Evolutionary conservation across 1,140 invertebrate genomes (phyloP).

Genomic region (Drosophila littoralis): DNA sequence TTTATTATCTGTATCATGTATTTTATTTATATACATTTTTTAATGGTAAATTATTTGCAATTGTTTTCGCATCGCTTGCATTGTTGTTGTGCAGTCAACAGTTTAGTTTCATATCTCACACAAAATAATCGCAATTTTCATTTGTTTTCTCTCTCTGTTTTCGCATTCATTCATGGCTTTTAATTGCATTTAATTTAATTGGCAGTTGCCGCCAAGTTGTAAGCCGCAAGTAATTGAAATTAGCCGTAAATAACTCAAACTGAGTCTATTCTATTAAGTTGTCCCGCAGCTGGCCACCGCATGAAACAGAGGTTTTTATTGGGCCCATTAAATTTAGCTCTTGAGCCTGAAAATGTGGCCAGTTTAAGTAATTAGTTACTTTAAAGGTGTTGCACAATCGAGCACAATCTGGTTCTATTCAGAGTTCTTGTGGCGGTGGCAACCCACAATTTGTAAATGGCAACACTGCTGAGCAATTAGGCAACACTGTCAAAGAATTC

Average conservation of each 20-base stretch:
- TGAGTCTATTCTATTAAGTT: slow-evolving; percentile 11
- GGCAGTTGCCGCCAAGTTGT: slow-evolving; percentile 16
- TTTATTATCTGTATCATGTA: neutral
- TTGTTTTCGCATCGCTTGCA: slow-evolving; percentile 30
- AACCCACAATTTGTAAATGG: too few species aligned
- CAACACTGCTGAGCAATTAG: neutral
- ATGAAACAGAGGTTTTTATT: neutral
- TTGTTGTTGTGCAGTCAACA: slow-evolving; percentile 38
- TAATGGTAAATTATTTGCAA: slow-evolving; percentile 25
- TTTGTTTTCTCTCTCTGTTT: slow-evolving; percentile 23
- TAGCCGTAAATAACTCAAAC: slow-evolving; percentile 28
- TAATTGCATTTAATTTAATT: slow-evolving; percentile 65
- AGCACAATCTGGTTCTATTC: slow-evolving; percentile 1
- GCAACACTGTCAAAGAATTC: neutral
- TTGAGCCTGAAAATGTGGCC: neutral
- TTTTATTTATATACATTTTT: neutral
- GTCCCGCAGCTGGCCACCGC: slow-evolving; percentile 13
- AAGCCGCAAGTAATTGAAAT: slow-evolving; percentile 36
- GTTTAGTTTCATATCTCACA: slow-evolving; percentile 34
- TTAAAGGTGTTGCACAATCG: neutral
- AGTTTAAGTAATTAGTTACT: slow-evolving; percentile 8
- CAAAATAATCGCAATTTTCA: slow-evolving; percentile 6
- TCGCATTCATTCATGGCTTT: slow-evolving; percentile 45
- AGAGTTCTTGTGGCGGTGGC: too few species aligned
- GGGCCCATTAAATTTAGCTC: neutral